Base-by-base conservation (phyloP, 2,797 vertebrate species). In the Pseudochromis fuscus region DNA sequence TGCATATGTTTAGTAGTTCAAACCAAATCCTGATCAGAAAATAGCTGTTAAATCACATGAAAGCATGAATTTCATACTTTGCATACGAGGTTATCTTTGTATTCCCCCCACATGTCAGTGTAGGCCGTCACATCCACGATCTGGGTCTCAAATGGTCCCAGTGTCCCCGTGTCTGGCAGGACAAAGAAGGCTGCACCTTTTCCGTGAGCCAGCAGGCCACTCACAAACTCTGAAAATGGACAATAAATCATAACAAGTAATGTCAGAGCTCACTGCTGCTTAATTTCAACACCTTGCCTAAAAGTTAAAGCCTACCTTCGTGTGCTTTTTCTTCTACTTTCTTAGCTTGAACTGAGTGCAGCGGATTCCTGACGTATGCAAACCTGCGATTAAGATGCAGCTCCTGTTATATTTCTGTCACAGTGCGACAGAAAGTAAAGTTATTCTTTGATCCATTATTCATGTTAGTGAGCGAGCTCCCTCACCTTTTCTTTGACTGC, bases 81-180 rank as follows among this genome's bases (percentile, higher is more conserved):
- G 79, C 96, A 98, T 72, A 95, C n/a, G 49, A 99, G 96, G 6
- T 71, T 68, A 80, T 99, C 98, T 44, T 53, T 84, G 89, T 99
- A 99, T 56, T 96, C 93, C 31, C 98, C 98, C 98, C 98, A 99
- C 96, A 99, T 97, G 85, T 96, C 94, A 12, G 92, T 94, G 71
- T 95, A 95, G 72, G 93, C 96, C 1, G 94, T 94, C 89, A 99
- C 91, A 52, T 93, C 84, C 62, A 98, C 79, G 13, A 55, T 79
- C 21, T 89, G 91, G 48, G 93, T 89, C 87, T 97, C 93, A 79
- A 94, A 96, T 3, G 95, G 86, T 40, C 87, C 90, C 82, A 99
- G 92, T 3, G 23, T 88, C 66, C 96, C 97, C 0, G 64, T 81
- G 28, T 87, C 70, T 2, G 95, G 91, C 0, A 88, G 81, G 27